phyloP scores from a whole-genome alignment of 2,113 vertebrate species.

The Cathartes aura region DNA sequence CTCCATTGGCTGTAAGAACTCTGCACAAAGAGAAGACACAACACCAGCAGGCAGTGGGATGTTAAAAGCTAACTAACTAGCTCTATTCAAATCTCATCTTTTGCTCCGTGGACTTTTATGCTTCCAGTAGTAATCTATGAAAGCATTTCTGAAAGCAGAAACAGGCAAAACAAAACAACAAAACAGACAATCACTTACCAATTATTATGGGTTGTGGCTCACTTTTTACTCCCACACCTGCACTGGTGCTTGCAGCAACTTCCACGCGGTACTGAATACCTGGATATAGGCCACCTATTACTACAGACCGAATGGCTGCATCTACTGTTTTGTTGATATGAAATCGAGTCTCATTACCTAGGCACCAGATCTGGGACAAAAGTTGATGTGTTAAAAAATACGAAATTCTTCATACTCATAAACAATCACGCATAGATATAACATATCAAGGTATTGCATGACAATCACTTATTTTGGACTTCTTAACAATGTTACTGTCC shows the following conservation, averaged over 20 bases:
- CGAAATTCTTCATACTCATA: background rate
- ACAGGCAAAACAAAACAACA: background rate
- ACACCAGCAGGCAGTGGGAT: background rate
- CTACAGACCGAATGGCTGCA: slow-evolving; percentile 94
- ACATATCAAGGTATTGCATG: background rate
- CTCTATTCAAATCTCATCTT: background rate
- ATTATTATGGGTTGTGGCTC: slow-evolving; percentile 93
- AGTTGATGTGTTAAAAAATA: slow-evolving; percentile 11
- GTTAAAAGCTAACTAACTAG: background rate
- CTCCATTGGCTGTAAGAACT: background rate
- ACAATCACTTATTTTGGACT: background rate
- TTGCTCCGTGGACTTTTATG: background rate
- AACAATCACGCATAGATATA: accelerated
- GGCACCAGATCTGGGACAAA: slow-evolving; percentile 92
- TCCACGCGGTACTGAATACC: slow-evolving; percentile 94
- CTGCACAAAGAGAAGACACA: background rate
- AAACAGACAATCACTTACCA: slow-evolving; percentile 78
- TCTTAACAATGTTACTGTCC: background rate
- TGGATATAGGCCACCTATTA: slow-evolving; percentile 93
- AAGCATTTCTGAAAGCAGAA: background rate
- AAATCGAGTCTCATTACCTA: slow-evolving; percentile 97
- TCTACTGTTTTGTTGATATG: slow-evolving; percentile 98
- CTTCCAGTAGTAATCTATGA: background rate
- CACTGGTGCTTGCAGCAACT: slow-evolving; percentile 95
- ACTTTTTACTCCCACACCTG: slow-evolving; percentile 94